phyloP scores from a whole-genome alignment of 2,113 vertebrate species.

The Echinops telfairi region DNA sequence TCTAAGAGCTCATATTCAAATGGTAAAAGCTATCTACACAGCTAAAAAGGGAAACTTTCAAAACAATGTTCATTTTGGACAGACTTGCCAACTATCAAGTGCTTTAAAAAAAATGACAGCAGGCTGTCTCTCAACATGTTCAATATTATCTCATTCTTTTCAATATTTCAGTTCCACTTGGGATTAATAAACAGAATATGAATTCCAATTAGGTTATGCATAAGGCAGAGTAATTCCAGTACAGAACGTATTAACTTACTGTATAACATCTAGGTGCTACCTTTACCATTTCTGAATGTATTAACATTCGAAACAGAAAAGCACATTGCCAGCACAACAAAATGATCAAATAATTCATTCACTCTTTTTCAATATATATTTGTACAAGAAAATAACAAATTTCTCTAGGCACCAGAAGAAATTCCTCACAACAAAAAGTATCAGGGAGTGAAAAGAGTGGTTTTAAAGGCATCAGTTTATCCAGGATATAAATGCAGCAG shows the following conservation, averaged over 20 bases:
- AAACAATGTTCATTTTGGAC: constrained; percentile 58
- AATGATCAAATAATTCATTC: constrained; percentile 51
- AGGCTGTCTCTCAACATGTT: constrained; percentile 46
- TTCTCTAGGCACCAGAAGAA: constrained; percentile 34
- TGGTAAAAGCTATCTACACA: constrained; percentile 1
- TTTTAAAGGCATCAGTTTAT: constrained; percentile 49
- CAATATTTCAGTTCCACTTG: constrained; percentile 11
- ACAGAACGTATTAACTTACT: no score
- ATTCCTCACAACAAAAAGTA: constrained; percentile 34
- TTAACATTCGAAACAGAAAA: constrained; percentile 63
- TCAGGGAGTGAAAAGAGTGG: neutral
- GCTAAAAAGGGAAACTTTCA: constrained; percentile 50
- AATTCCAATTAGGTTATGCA: constrained; percentile 14
- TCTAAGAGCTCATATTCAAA: constrained; percentile 49
- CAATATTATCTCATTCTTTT: constrained; percentile 29
- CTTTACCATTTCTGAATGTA: constrained; percentile 52
- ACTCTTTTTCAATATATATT: constrained; percentile 37
- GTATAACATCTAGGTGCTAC: neutral
- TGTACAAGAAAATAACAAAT: constrained; percentile 35
- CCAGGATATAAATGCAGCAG: neutral
- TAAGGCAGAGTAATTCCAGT: neutral
- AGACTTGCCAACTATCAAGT: constrained; percentile 49
- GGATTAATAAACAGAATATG: constrained; percentile 24
- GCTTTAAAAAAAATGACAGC: constrained; percentile 63
- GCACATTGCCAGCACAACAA: constrained; percentile 41